phyloP scores from a whole-genome alignment of 2,797 vertebrate genomes.

The Paguma larvata region DNA sequence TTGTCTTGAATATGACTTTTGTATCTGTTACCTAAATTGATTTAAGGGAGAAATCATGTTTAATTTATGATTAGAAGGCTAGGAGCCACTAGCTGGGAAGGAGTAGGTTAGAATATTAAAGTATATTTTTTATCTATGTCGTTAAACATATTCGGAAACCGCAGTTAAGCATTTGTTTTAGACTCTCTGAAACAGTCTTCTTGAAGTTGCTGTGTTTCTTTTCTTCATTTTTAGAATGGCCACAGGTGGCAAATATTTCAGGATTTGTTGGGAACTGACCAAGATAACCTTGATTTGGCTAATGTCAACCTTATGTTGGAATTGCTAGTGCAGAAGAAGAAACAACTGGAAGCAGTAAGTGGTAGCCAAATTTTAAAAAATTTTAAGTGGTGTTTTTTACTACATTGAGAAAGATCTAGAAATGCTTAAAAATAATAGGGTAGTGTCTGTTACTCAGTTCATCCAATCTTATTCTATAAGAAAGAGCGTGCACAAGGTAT shows the following conservation, averaged over 20 bases:
- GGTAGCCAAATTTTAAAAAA: slow-evolving; percentile 1
- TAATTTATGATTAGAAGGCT: slow-evolving; percentile 45
- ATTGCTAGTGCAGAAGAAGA: slow-evolving; percentile 98
- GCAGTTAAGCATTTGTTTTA: slow-evolving; percentile 40
- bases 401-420: slow-evolving; percentile 12
- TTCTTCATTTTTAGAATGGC: slow-evolving; percentile 92
- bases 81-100: not conserved
- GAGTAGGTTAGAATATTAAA: not conserved
- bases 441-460: not conserved
- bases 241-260: slow-evolving; percentile 98
- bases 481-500: not conserved
- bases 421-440: slow-evolving; percentile 10
- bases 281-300: slow-evolving; percentile 98
- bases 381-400: not conserved
- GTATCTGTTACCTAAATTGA: slow-evolving; percentile 4
- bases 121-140: slow-evolving; percentile 17
- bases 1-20: slow-evolving; percentile 49
- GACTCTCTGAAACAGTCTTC: not conserved
- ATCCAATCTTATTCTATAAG: not conserved
- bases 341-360: slow-evolving; percentile 98
- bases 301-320: slow-evolving; percentile 99
- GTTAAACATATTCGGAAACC: slow-evolving; percentile 16
- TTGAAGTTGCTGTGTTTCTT: slow-evolving; percentile 46
- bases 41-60: not conserved
- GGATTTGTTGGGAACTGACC: slow-evolving; percentile 96